Evolutionary conservation across 2,113 vertebrate genomes (phyloP).

Genomic region (Equus przewalskii): DNA sequence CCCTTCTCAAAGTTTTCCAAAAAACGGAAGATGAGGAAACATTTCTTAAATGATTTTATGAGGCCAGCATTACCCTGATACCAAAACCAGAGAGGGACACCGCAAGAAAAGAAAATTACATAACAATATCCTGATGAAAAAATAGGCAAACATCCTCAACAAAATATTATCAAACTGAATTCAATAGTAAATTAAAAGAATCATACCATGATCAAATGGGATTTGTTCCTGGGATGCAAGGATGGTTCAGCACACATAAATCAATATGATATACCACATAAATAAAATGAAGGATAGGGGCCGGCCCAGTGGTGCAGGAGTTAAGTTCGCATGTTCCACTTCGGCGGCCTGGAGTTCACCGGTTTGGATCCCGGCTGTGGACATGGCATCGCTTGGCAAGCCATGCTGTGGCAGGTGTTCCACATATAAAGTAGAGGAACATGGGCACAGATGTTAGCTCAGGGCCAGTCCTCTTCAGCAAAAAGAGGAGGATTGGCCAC

Average conservation of each 20-base stretch:
- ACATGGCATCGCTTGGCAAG: no score
- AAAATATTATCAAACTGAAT: constrained; percentile 1
- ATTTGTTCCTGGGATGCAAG: not conserved
- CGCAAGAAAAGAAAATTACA: not conserved
- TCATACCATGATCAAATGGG: not conserved
- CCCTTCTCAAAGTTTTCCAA: not conserved
- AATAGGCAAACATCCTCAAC: not conserved
- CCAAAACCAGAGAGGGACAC: not conserved
- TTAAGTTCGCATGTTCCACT: no score
- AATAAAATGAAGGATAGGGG: not conserved
- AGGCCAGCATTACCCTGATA: not conserved
- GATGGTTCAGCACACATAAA: not conserved
- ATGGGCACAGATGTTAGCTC: no score
- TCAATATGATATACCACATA: not conserved
- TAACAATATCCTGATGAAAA: not conserved
- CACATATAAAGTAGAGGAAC: no score
- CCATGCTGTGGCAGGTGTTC: no score
- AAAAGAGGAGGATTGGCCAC: no score
- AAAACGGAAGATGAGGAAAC: not conserved
- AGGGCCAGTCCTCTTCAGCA: no score
- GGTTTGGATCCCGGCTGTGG: no score
- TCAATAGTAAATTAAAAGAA: not conserved
- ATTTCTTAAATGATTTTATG: not conserved
- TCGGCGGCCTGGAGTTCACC: no score
- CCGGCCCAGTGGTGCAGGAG: no score